Percentiles rank a stretch among this genome's conserved stretches.
These are phyloP conservation scores for Neosilurus hyrtlii DNA, from an alignment of 2,797 vertebrate species.

Conservation along the genomic window DNA sequence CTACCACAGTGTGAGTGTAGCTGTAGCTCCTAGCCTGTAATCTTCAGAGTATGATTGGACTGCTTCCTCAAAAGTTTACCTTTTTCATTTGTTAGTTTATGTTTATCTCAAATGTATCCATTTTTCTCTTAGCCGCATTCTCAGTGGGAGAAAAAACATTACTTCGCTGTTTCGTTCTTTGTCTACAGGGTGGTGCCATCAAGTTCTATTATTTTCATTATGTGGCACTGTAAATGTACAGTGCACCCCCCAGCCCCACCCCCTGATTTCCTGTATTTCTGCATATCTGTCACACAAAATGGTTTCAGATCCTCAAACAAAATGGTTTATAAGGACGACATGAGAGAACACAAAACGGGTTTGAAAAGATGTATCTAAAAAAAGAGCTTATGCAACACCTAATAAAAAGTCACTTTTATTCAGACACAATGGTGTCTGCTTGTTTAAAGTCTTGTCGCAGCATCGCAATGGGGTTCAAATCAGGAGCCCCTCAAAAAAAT, in stretches of 20 bases:
- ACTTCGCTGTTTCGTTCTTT: background rate
- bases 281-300: background rate
- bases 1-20: background rate
- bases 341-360: background rate
- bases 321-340: background rate
- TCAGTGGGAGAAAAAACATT: background rate
- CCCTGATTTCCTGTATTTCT: constrained; percentile 1
- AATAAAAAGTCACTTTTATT: background rate
- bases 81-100: background rate
- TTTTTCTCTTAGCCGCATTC: background rate
- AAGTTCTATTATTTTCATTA: background rate
- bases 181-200: background rate
- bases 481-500: background rate
- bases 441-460: background rate
- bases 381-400: background rate
- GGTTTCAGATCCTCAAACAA: constrained; percentile 14
- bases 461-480: background rate
- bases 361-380: background rate
- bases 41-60: background rate
- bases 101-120: background rate
- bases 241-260: background rate
- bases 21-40: background rate
- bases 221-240: background rate
- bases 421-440: background rate
- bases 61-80: background rate